These are phyloP conservation scores for Bombus affinis DNA, from an alignment of 1,140 invertebrate species.

Conservation along the genomic window DNA sequence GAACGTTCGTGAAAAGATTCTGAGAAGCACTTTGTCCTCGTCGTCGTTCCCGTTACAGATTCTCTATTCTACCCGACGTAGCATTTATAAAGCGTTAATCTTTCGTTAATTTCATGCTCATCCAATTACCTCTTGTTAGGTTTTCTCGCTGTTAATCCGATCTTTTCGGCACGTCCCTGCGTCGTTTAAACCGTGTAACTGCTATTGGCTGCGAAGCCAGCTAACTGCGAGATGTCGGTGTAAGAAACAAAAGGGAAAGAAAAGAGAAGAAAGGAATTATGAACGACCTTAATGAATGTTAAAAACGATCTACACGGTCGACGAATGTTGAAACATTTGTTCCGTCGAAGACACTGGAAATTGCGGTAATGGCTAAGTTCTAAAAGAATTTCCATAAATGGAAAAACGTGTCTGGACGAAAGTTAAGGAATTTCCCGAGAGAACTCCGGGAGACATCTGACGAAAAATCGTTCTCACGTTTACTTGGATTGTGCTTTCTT, in stretches of 20 bases:
- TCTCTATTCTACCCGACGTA: neutral
- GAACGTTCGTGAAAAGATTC: neutral
- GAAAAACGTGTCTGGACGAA: neutral
- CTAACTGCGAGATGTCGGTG: slow-evolving; percentile 1
- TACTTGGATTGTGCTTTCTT: neutral
- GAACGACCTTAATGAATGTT: slow-evolving; percentile 34
- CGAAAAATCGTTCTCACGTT: neutral
- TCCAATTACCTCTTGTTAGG: slow-evolving; percentile 15
- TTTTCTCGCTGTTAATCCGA: slow-evolving; percentile 10
- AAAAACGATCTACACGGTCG: neutral
- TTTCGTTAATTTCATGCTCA: slow-evolving; percentile 8
- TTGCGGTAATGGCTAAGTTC: too few species aligned
- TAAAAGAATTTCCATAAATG: too few species aligned
- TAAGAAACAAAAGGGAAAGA: neutral
- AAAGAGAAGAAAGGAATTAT: neutral
- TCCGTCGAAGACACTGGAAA: neutral
- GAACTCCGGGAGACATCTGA: neutral
- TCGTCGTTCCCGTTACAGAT: neutral
- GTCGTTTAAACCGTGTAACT: neutral
- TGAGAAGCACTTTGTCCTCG: neutral
- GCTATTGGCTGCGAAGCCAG: slow-evolving; percentile 37
- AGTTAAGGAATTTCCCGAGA: neutral
- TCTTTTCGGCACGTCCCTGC: neutral
- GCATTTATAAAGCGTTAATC: neutral
- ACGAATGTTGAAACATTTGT: neutral